Base-by-base conservation (phyloP, 2,113 vertebrate genomes). In the Oenanthe oenanthe region DNA sequence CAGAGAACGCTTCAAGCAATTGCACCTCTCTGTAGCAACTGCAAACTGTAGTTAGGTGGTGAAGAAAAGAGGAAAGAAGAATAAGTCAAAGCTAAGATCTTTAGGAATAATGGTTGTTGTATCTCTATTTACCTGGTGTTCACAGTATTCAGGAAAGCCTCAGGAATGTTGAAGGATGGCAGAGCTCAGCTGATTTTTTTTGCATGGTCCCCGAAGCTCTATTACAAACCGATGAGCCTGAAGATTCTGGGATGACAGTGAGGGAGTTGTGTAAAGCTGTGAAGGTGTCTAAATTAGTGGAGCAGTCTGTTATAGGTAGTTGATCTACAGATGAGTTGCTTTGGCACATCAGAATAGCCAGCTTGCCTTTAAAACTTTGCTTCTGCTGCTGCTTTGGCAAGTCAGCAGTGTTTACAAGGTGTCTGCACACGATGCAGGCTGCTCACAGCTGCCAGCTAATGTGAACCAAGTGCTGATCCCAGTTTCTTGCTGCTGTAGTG, bases 321-420 rank as follows among this genome's bases (percentile, higher is more conserved):
- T 36, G 58, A 67, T 42, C 15, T 85, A 3, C 20, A 68, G 73
- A 38, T 65, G 51, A 53, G 66, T 85, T 91, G 90, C 93, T 95
- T 94, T 80, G 87, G 81, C 94, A 56, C 45, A 74, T 89, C 80
- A 80, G 77, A 78, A 66, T 24, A 96, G 78, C 87, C 76, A 89
- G 95, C 92, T 93, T 93, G 91, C 89, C 75, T 95, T 57, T 67
- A 31, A 83, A 96, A 80, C 84, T 57, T 62, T 48, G 89, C 86
- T 81, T 95, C 71, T 88, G 89, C 54, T 90, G 88, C 83, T 79
- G 82, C 88, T 81, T 92, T 95, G 89, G 76, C 68, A 48, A 73
- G 90, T n/a, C 94, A 77, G 73, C 86, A 84, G 78, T 16, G 14
- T 90, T 77, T 42, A 29, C 38, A 34, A 68, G 82, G 20, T 12